Base-by-base conservation (phyloP, 2,888 invertebrate species). In the Caenorhabditis becei region DNA sequence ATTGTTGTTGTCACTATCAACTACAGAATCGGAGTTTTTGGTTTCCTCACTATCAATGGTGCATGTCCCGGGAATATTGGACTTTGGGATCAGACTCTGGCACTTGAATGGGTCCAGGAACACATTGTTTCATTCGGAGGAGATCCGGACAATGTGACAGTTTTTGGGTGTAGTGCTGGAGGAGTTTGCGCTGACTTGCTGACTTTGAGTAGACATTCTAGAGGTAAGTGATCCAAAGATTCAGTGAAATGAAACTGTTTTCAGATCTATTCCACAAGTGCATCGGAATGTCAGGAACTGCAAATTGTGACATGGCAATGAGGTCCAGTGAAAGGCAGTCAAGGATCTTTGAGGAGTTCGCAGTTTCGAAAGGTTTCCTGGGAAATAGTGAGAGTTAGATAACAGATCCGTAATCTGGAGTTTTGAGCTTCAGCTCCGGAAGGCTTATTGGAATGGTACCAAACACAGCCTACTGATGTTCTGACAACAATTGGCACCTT, bases 91-190 rank as follows among this genome's bases (percentile, higher is more conserved):
- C 89, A 89, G 74, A 80, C 86, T 18, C 62, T 87, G 24, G 89
- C 89, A 2, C 77, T 90, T 2, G 53, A 84, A 59, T 91, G 90
- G 90, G 83, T 91, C 7, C 80, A 88, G 18, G 67, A 87, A 7
- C 90, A 90, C 65, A 89, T 90, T 20, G 59, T 44, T 1, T 59
- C 65, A 0, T 90, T 89, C 65, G 88, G 89, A n/a, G 90, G 90
- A n/a, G 80, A 90, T 59, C 85, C 87, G 1, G 49, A 74, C 16
- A 87, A 86, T 44, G 84, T 91, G 14, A 91, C 91, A 0, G 78
- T 90, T 10, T 89, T 89, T 61, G 89, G 88, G 4, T 82, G 83
- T 53, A 86, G 85, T 72, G 88, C 88, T 10, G 88, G 88, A 7
- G 88, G 82, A 20, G 81, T 77, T 5, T 75, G 77, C 37, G 82